phyloP scores from a whole-genome alignment of 92 coral and sea anemone species.

The Parazoanthus darwini region DNA sequence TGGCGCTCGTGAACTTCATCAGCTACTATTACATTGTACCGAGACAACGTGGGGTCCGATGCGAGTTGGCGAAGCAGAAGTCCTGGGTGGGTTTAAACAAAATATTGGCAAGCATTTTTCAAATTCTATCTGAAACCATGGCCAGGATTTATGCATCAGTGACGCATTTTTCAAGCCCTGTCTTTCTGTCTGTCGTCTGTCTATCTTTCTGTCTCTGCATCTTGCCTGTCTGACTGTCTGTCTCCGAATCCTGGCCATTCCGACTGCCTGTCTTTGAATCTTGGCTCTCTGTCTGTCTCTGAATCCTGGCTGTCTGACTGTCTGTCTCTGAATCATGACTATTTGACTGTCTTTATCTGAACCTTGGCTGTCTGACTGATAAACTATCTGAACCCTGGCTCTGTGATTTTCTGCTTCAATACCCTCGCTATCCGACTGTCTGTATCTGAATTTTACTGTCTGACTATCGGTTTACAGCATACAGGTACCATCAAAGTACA shows the following conservation, averaged over 20 bases:
- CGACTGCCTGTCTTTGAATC: too few relatives aligned
- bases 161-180: neutral
- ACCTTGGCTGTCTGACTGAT: too few relatives aligned
- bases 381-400: too few relatives aligned
- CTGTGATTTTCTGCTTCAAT: neutral
- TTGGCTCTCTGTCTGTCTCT: too few relatives aligned
- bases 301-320: too few relatives aligned
- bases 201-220: neutral
- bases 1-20: slow-evolving; percentile 99
- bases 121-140: neutral
- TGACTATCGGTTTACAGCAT: too few relatives aligned
- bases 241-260: neutral
- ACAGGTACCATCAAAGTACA: too few relatives aligned
- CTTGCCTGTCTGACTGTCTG: neutral
- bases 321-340: too few relatives aligned
- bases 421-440: neutral
- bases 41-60: slow-evolving; percentile 92
- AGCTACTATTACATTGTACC: slow-evolving; percentile 87
- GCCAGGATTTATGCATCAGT: slow-evolving; percentile 3
- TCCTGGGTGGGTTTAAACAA: slow-evolving; percentile 51
- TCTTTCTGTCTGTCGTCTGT: too few relatives aligned
- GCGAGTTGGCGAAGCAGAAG: slow-evolving; percentile 88
- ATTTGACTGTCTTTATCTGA: too few relatives aligned
- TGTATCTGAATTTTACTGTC: too few relatives aligned
- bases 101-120: neutral